A percentile compares a stretch with the other conserved stretches of the same genome.
Conservation (phyloP, 2,113 vertebrate species). For the Channa maculata region DNA sequence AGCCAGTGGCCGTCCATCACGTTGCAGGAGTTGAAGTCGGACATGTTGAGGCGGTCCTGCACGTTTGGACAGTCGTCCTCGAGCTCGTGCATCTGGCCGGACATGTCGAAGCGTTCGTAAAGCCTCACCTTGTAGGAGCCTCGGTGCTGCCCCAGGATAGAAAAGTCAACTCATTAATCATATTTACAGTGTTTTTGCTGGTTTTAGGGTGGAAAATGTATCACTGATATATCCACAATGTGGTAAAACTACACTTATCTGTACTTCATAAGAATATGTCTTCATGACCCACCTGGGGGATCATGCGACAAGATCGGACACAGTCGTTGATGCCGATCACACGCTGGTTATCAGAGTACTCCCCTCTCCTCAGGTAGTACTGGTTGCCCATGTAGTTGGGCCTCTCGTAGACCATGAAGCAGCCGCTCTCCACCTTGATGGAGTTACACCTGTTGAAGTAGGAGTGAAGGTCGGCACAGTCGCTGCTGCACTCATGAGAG, state of each 20-base stretch:
- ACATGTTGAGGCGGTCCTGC: conserved; percentile 74
- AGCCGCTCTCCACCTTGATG: conserved; percentile 82
- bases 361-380: conserved; percentile 80
- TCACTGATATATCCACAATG: too few relatives aligned
- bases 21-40: conserved; percentile 78
- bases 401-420: conserved; percentile 83
- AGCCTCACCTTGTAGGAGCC: conserved; percentile 80
- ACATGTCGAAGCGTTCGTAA: conserved; percentile 78
- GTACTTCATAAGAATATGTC: too few relatives aligned
- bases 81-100: conserved; percentile 83
- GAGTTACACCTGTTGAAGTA: conserved; percentile 82
- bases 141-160: conserved; percentile 58
- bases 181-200: not conserved
- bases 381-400: conserved; percentile 83
- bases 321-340: conserved; percentile 76
- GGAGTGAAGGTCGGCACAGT: conserved; percentile 80
- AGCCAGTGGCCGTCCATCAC: conserved; percentile 83
- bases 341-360: conserved; percentile 81
- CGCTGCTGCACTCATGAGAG: conserved; percentile 80
- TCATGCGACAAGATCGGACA: conserved; percentile 78
- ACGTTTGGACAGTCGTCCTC: conserved; percentile 79
- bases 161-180: not conserved
- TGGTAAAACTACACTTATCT: too few relatives aligned
- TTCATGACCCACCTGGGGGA: conserved; percentile 74
- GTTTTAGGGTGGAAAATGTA: too few relatives aligned